A percentile compares a stretch with the other conserved stretches of the same genome.
Conservation (phyloP, 2,797 vertebrate genomes). For the Sebastes oblongus region DNA sequence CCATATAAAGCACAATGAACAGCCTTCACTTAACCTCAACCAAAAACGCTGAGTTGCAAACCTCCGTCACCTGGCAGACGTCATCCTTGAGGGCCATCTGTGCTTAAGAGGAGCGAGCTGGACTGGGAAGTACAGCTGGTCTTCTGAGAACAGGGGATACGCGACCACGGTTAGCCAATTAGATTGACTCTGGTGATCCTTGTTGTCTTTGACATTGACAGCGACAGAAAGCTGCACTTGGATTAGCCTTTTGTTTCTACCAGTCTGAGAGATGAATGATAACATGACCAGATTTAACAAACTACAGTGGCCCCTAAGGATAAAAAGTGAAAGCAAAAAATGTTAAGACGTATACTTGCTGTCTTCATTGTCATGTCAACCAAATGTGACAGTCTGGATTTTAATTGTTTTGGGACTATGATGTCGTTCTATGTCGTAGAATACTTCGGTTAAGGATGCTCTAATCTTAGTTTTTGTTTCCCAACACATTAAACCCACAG, state of each 20-base stretch:
- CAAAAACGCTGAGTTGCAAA: conserved; percentile 54
- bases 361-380: background rate
- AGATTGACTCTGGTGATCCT: background rate
- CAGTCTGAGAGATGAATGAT: background rate
- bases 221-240: background rate
- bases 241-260: background rate
- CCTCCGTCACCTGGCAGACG: conserved; percentile 40
- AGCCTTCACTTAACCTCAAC: conserved; percentile 54
- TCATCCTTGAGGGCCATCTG: conserved; percentile 46
- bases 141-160: background rate
- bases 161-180: background rate
- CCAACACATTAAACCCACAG: too few relatives aligned
- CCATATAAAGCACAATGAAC: conserved; percentile 39
- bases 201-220: conserved; percentile 24
- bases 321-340: background rate
- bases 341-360: too few relatives aligned
- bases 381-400: background rate
- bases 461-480: background rate
- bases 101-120: background rate
- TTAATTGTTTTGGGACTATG: background rate
- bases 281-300: background rate
- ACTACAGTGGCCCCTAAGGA: background rate
- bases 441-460: background rate
- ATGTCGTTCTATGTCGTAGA: background rate
- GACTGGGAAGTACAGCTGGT: conserved; percentile 5